Percentiles rank a stretch among this genome's conserved stretches.
phyloP scores from a whole-genome alignment of 1,140 invertebrate genomes.

The Philaenus spumarius region DNA sequence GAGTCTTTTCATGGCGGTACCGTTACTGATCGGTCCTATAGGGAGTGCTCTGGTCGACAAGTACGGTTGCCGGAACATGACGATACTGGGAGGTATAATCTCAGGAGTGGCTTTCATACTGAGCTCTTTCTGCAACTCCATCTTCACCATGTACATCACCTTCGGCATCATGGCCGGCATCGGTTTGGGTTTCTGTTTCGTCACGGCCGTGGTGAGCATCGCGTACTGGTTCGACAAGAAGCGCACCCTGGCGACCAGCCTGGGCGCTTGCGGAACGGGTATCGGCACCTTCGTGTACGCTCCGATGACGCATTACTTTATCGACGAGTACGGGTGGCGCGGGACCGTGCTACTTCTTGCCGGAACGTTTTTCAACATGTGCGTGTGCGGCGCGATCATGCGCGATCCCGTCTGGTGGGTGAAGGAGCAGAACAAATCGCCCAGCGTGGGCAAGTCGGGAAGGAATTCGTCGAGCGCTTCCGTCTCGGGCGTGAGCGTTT shows the following conservation, averaged over 20 bases:
- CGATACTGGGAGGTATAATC: slow-evolving; percentile 45
- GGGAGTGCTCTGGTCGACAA: slow-evolving; percentile 82
- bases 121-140: slow-evolving; percentile 62
- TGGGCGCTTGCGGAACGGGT: slow-evolving; percentile 85
- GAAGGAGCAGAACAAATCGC: slow-evolving; percentile 50
- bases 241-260: slow-evolving; percentile 83
- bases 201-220: slow-evolving; percentile 86
- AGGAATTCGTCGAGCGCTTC: slow-evolving; percentile 38
- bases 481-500: slow-evolving; percentile 40
- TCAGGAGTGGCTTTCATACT: slow-evolving; percentile 71
- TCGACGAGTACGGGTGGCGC: slow-evolving; percentile 76
- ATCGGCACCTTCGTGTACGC: slow-evolving; percentile 82
- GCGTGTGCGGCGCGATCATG: slow-evolving; percentile 83
- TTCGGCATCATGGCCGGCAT: slow-evolving; percentile 82
- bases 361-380: slow-evolving; percentile 79
- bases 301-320: slow-evolving; percentile 66
- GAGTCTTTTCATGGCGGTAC: slow-evolving; percentile 81
- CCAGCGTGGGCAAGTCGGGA: slow-evolving; percentile 32
- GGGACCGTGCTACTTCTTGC: slow-evolving; percentile 76
- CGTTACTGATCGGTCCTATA: slow-evolving; percentile 76
- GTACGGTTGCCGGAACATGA: slow-evolving; percentile 59
- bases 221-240: slow-evolving; percentile 95
- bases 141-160: slow-evolving; percentile 73
- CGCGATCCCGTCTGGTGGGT: slow-evolving; percentile 74
- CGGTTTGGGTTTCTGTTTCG: slow-evolving; percentile 79